Percentiles rank a stretch among this genome's conserved stretches.
Evolutionary conservation across 2,888 invertebrate genomes (phyloP).

Genomic region (Lycia hirtaria): DNA sequence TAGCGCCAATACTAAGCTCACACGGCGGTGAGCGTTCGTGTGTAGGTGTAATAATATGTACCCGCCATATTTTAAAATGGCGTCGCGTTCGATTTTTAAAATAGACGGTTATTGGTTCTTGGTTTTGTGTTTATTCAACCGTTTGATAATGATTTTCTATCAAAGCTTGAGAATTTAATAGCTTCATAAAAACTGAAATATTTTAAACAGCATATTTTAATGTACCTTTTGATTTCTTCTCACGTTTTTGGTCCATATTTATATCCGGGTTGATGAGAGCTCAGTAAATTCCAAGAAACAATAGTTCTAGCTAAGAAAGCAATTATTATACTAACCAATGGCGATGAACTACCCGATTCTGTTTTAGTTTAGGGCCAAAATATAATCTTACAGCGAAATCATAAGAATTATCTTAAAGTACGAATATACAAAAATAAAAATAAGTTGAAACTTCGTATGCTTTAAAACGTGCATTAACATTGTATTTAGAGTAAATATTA

Average conservation of each 20-base stretch:
- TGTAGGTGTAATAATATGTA: constrained; percentile 65
- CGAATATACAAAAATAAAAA: too few species aligned
- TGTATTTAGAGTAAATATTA: too few species aligned
- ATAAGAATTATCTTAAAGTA: not conserved
- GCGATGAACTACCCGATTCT: constrained; percentile 49
- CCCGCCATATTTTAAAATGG: constrained; percentile 73
- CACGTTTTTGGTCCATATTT: constrained; percentile 21
- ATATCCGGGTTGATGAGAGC: constrained; percentile 8
- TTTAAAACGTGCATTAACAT: too few species aligned
- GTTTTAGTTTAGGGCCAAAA: constrained; percentile 33
- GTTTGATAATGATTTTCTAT: constrained; percentile 16
- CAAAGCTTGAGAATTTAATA: not conserved
- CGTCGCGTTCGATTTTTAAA: constrained; percentile 66
- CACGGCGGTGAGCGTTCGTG: constrained; percentile 60
- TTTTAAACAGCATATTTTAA: too few species aligned
- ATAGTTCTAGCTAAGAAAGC: constrained; percentile 43
- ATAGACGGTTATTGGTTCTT: constrained; percentile 51
- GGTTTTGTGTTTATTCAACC: constrained; percentile 47
- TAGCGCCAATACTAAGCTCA: constrained; percentile 59
- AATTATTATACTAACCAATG: constrained; percentile 54
- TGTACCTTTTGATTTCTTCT: constrained; percentile 31
- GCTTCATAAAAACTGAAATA: too few species aligned
- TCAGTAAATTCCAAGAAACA: constrained; percentile 20
- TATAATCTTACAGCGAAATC: constrained; percentile 22
- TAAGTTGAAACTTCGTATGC: too few species aligned